phyloP scores from a whole-genome alignment of 2,888 invertebrate species.

The Leptogaster cylindrica region DNA sequence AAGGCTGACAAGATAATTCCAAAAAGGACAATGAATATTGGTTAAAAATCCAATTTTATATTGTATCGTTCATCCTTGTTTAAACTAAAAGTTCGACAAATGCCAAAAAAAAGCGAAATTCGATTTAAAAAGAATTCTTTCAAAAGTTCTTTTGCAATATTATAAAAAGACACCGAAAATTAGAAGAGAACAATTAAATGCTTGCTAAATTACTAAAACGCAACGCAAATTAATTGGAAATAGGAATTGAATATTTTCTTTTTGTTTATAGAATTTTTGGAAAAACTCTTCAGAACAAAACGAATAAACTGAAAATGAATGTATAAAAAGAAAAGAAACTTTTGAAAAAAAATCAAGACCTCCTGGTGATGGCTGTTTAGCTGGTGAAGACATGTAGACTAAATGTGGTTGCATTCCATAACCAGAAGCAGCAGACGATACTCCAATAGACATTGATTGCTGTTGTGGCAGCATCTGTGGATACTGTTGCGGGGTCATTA shows the following conservation, averaged over 20 bases:
- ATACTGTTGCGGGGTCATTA: conserved; percentile 49
- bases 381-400: conserved; percentile 54
- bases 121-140: too few relatives aligned
- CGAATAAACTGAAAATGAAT: conserved; percentile 35
- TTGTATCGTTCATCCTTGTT: too few relatives aligned
- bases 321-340: background rate
- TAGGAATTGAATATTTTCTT: conserved; percentile 48
- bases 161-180: conserved; percentile 34
- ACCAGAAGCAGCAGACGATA: conserved; percentile 40
- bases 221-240: conserved; percentile 41
- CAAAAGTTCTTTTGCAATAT: too few relatives aligned
- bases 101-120: too few relatives aligned
- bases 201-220: conserved; percentile 36
- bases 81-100: too few relatives aligned
- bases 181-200: conserved; percentile 44
- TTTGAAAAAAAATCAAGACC: conserved; percentile 53
- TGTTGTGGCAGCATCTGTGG: conserved; percentile 52
- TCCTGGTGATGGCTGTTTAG: conserved; percentile 60
- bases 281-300: conserved; percentile 38
- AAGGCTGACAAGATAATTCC: too few relatives aligned
- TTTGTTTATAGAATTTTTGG: too few relatives aligned
- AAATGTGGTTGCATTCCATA: conserved; percentile 50
- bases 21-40: too few relatives aligned
- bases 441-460: conserved; percentile 46
- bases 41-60: too few relatives aligned